Evolutionary conservation across 2,113 vertebrate genomes (phyloP).

Genomic region (Gymnarchus niloticus): DNA sequence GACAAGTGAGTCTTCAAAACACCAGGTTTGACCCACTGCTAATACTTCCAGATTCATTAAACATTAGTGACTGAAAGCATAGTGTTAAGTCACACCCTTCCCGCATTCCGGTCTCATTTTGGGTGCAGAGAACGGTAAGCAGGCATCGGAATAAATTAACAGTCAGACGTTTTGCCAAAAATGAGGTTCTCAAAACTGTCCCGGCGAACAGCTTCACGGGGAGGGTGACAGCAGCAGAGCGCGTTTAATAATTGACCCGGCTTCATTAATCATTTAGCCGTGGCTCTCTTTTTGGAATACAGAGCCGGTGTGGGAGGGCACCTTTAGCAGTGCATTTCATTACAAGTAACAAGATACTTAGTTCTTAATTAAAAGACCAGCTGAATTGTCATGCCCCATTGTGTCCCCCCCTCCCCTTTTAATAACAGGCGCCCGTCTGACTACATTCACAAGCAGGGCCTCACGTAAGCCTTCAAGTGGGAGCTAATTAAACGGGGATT

Average conservation of each 20-base stretch:
- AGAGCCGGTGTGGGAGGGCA: background rate
- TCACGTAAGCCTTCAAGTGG: background rate
- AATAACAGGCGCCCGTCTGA: background rate
- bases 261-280: constrained; percentile 37
- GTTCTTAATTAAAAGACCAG: background rate
- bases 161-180: background rate
- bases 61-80: background rate
- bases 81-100: background rate
- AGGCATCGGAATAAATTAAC: background rate
- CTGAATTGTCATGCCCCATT: background rate
- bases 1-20: background rate
- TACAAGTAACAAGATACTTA: constrained; percentile 28
- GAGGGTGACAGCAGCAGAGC: background rate
- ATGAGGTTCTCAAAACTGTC: background rate
- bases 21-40: background rate
- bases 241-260: constrained; percentile 38
- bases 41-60: background rate
- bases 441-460: background rate
- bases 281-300: background rate
- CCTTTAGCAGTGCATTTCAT: constrained; percentile 38
- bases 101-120: background rate
- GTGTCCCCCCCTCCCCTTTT: background rate
- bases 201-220: background rate
- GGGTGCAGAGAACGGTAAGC: background rate
- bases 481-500: constrained; percentile 1